These are phyloP conservation scores for Hesperia comma DNA, from an alignment of 2,888 invertebrate species.

Conservation along the genomic window DNA sequence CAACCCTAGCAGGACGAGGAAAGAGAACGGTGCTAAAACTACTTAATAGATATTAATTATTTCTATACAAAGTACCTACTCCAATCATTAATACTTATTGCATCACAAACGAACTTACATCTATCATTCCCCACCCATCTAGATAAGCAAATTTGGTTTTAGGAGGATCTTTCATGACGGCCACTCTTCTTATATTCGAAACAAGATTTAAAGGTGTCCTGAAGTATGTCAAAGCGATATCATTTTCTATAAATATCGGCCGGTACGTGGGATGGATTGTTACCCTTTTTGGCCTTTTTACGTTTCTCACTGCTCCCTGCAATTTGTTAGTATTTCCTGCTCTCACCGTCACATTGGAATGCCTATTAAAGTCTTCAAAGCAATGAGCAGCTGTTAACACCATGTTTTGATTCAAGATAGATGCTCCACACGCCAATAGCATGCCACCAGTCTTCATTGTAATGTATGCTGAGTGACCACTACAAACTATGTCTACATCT, in stretches of 20 bases:
- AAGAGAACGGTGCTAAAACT: no score
- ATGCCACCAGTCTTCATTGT: slow-evolving; percentile 9
- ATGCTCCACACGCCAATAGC: slow-evolving; percentile 50
- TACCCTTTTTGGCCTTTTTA: slow-evolving; percentile 13
- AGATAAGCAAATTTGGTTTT: slow-evolving; percentile 37
- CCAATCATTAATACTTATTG: no score
- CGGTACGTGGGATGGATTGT: no score
- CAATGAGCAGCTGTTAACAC: slow-evolving; percentile 56
- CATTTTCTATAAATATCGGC: slow-evolving; percentile 36
- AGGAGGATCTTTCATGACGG: slow-evolving; percentile 42
- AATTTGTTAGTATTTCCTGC: slow-evolving; percentile 45
- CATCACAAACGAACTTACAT: slow-evolving; percentile 43
- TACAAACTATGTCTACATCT: slow-evolving; percentile 42
- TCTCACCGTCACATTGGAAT: slow-evolving; percentile 21
- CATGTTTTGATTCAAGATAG: slow-evolving; percentile 52
- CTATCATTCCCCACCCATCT: slow-evolving; percentile 49
- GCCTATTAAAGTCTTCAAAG: slow-evolving; percentile 39
- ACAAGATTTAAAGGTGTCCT: slow-evolving; percentile 34
- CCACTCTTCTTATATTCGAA: slow-evolving; percentile 39
- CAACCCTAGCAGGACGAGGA: no score
- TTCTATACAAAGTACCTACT: no score
- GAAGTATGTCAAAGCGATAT: slow-evolving; percentile 44
- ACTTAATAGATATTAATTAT: no score
- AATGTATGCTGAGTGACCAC: slow-evolving; percentile 49
- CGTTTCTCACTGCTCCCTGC: slow-evolving; percentile 26